These are phyloP conservation scores for Perca fluviatilis DNA, from an alignment of 2,113 vertebrate species.

Conservation along the genomic window DNA sequence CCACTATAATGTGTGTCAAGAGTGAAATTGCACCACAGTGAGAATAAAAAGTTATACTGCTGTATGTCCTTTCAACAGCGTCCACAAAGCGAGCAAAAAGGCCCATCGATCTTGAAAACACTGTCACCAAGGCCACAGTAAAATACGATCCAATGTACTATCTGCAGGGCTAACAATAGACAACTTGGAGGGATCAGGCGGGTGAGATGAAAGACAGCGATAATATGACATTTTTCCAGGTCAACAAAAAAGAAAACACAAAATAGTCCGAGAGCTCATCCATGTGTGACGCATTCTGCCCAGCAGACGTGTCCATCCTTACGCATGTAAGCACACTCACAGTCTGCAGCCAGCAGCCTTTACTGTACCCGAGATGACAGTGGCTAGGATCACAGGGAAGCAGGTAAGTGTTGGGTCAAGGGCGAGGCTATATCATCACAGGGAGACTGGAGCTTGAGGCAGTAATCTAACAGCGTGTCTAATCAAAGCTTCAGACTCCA, in stretches of 20 bases:
- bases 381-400: conserved; percentile 19
- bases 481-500: conserved; percentile 56
- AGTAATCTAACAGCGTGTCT: conserved; percentile 63
- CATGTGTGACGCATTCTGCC: conserved; percentile 5
- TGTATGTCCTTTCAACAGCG: conserved; percentile 28
- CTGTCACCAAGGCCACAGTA: conserved; percentile 40
- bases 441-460: conserved; percentile 41
- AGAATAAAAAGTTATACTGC: conserved; percentile 15
- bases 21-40: conserved; percentile 37
- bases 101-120: conserved; percentile 48
- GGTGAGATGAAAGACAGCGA: conserved; percentile 13
- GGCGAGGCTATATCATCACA: conserved; percentile 45
- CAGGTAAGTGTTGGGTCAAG: conserved; percentile 54
- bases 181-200: neutral
- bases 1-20: conserved; percentile 32
- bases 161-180: conserved; percentile 47
- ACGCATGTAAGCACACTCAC: neutral
- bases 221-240: conserved; percentile 32
- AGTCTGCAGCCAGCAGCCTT: conserved; percentile 8
- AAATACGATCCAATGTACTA: conserved; percentile 46
- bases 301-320: neutral
- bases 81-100: conserved; percentile 39
- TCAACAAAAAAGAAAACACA: neutral
- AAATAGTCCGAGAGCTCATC: neutral
- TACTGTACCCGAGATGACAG: conserved; percentile 17